phyloP scores from a whole-genome alignment of 1,140 invertebrate genomes.

The Stegodyphus mimosarum region DNA sequence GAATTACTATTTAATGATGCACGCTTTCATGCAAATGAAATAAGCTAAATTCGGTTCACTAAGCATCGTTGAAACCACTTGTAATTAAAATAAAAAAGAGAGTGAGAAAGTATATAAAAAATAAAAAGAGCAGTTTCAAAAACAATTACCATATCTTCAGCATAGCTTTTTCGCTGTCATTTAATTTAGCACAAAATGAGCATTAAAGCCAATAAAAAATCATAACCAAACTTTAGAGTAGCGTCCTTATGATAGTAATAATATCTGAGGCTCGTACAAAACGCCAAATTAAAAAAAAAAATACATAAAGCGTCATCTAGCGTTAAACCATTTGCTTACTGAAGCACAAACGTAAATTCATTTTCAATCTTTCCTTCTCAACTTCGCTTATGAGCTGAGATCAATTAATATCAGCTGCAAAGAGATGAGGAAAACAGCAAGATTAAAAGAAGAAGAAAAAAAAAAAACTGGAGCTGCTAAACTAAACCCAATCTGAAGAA shows the following conservation, averaged over 20 bases:
- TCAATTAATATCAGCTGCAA: conserved; percentile 56
- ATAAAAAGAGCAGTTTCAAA: too few species aligned
- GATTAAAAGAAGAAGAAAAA: background rate
- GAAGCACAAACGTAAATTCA: conserved; percentile 39
- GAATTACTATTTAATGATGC: too few species aligned
- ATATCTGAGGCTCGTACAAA: background rate
- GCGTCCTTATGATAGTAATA: background rate
- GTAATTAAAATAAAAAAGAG: too few species aligned
- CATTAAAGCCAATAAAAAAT: background rate
- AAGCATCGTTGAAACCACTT: too few species aligned
- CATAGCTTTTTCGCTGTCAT: background rate
- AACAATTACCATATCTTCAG: too few species aligned
- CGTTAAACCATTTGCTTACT: conserved; percentile 34
- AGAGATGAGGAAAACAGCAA: conserved; percentile 15
- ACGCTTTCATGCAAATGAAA: too few species aligned
- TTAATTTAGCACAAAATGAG: background rate
- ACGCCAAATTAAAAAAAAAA: background rate
- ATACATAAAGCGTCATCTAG: background rate
- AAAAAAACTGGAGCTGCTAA: background rate
- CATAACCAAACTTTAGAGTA: background rate
- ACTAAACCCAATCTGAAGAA: conserved; percentile 3
- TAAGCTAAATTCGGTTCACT: too few species aligned
- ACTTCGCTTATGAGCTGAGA: background rate
- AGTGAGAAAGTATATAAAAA: too few species aligned
- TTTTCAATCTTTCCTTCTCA: conserved; percentile 19